Percentiles rank a stretch among this genome's conserved stretches.
Conservation (phyloP, 2,113 vertebrate species). For the Eonycteris spelaea region DNA sequence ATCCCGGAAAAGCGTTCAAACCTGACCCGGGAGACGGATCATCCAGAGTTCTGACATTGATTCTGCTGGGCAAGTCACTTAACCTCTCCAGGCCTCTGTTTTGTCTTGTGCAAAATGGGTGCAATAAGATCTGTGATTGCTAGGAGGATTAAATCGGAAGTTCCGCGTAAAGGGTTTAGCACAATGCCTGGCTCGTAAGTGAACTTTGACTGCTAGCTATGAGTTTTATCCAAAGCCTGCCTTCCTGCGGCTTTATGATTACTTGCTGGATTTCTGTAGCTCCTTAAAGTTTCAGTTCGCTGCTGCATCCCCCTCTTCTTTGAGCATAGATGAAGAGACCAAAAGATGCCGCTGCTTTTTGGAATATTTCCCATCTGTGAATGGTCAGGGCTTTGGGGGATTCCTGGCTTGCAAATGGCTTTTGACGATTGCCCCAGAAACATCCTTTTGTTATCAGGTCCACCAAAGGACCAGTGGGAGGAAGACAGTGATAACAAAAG, state of each 20-base stretch:
- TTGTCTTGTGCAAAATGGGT: background rate
- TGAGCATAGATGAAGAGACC: background rate
- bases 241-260: background rate
- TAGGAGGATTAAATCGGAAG: background rate
- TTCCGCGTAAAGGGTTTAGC: background rate
- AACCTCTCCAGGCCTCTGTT: background rate
- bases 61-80: background rate
- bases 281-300: background rate
- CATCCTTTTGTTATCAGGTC: background rate
- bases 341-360: background rate
- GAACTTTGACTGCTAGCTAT: background rate
- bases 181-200: background rate
- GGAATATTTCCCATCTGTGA: background rate
- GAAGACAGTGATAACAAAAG: background rate
- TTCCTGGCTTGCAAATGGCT: background rate
- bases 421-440: background rate
- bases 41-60: background rate
- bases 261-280: background rate
- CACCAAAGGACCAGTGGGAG: background rate
- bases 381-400: too few relatives aligned
- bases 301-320: background rate
- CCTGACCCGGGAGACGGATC: background rate
- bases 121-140: background rate
- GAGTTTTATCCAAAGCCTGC: background rate
- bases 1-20: background rate